Percentiles rank a stretch among this genome's conserved stretches.
Evolutionary conservation across 2,888 invertebrate genomes (phyloP).

Genomic region (Pollenia labialis): DNA sequence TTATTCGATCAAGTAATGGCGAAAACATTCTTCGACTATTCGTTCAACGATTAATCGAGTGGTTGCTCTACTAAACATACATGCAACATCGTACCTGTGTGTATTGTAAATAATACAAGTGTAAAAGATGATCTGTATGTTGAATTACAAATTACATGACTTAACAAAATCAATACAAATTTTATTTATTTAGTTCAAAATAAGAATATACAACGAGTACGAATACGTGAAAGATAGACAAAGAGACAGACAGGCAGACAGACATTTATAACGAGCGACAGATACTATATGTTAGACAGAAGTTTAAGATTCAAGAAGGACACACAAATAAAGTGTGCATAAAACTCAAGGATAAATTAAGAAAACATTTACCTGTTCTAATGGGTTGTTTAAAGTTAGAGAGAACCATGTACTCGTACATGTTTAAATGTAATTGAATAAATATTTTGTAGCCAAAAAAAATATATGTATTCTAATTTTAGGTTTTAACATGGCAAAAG

Average conservation of each 20-base stretch:
- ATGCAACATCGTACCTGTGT: background rate
- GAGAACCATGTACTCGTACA: background rate
- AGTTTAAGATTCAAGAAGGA: background rate
- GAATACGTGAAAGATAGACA: background rate
- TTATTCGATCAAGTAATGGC: too few species aligned
- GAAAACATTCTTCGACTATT: too few species aligned
- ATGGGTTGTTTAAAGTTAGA: too few species aligned
- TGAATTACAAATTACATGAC: conserved; percentile 36
- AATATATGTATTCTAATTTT: too few species aligned
- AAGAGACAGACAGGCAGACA: background rate
- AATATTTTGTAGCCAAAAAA: background rate
- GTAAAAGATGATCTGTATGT: conserved; percentile 14
- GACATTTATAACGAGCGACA: background rate
- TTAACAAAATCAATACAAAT: conserved; percentile 50
- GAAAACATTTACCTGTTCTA: background rate
- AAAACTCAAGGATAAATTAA: background rate
- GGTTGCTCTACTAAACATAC: too few species aligned
- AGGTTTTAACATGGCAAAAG: too few species aligned
- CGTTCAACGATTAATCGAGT: too few species aligned
- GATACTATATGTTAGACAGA: background rate
- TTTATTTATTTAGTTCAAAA: background rate
- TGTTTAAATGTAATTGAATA: conserved; percentile 10
- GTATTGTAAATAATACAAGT: background rate
- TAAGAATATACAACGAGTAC: background rate
- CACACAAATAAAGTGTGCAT: conserved; percentile 14